phyloP scores from a whole-genome alignment of 2,888 invertebrate genomes.

The Himalopsyche anomala region DNA sequence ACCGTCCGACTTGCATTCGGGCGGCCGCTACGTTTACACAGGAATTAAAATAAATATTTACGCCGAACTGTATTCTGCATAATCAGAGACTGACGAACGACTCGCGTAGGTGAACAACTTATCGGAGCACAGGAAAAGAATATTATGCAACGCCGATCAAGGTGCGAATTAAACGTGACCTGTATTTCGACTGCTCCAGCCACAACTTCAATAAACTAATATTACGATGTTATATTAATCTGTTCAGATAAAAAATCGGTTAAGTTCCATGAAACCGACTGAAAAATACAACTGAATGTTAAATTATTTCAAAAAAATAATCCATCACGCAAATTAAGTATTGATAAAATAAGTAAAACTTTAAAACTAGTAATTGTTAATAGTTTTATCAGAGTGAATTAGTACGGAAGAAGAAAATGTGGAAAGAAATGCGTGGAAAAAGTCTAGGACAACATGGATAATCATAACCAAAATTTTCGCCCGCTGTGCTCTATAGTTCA shows the following conservation, averaged over 20 bases:
- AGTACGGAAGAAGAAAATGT: too few relatives aligned
- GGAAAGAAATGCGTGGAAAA: too few relatives aligned
- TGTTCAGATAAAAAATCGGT: background rate
- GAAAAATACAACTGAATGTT: too few relatives aligned
- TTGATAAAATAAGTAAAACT: too few relatives aligned
- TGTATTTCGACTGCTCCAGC: background rate
- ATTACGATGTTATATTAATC: background rate
- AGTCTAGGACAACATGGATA: too few relatives aligned
- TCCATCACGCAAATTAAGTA: too few relatives aligned
- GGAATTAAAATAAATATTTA: conserved; percentile 25
- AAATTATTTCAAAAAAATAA: too few relatives aligned
- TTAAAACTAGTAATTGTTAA: too few relatives aligned
- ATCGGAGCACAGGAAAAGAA: conserved; percentile 3
- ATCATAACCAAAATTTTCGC: too few relatives aligned
- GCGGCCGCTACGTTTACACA: conserved; percentile 3
- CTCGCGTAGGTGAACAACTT: conserved; percentile 36
- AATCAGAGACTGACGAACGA: conserved; percentile 13
- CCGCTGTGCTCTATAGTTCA: too few relatives aligned
- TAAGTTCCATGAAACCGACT: too few relatives aligned
- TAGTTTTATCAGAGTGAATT: too few relatives aligned
- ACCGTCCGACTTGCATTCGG: conserved; percentile 19
- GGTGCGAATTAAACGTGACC: conserved; percentile 35
- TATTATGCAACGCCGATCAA: conserved; percentile 23
- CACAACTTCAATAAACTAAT: background rate
- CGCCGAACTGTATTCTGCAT: conserved; percentile 37